These are phyloP conservation scores for Diarsia brunnea DNA, from an alignment of 2,888 invertebrate species.

Conservation along the genomic window DNA sequence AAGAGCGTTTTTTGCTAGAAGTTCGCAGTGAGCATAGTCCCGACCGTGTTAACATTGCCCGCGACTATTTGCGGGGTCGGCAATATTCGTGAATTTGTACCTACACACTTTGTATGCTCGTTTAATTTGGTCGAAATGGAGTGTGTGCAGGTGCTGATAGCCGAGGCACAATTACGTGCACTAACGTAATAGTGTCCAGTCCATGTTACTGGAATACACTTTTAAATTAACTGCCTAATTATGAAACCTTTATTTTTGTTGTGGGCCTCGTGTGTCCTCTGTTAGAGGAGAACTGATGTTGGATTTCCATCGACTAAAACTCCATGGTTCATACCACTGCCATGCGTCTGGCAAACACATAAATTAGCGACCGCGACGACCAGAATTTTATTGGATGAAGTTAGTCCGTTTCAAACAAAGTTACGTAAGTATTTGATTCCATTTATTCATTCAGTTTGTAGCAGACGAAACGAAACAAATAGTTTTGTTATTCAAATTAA, in stretches of 20 bases:
- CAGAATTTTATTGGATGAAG: background rate
- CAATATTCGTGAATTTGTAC: constrained; percentile 13
- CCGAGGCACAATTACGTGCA: constrained; percentile 4
- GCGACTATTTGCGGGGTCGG: constrained; percentile 10
- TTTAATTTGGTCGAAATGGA: constrained; percentile 41
- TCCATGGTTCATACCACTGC: background rate
- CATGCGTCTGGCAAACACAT: background rate
- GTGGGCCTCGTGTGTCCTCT: too few species aligned
- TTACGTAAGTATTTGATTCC: background rate
- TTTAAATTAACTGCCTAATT: background rate
- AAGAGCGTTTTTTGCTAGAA: constrained; percentile 24
- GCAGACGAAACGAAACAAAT: background rate
- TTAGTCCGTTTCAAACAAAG: background rate
- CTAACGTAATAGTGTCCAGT: background rate
- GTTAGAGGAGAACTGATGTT: background rate
- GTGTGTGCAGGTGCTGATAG: constrained; percentile 23
- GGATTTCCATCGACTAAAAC: background rate
- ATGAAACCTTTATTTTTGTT: background rate
- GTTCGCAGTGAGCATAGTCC: constrained; percentile 31
- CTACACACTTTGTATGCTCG: constrained; percentile 16
- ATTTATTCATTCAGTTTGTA: background rate
- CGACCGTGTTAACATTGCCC: constrained; percentile 7
- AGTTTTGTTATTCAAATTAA: background rate
- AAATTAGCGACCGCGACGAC: background rate
- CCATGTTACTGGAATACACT: background rate